These are phyloP conservation scores for Gambelia wislizenii DNA, from an alignment of 2,797 vertebrate genomes.

Conservation along the genomic window DNA sequence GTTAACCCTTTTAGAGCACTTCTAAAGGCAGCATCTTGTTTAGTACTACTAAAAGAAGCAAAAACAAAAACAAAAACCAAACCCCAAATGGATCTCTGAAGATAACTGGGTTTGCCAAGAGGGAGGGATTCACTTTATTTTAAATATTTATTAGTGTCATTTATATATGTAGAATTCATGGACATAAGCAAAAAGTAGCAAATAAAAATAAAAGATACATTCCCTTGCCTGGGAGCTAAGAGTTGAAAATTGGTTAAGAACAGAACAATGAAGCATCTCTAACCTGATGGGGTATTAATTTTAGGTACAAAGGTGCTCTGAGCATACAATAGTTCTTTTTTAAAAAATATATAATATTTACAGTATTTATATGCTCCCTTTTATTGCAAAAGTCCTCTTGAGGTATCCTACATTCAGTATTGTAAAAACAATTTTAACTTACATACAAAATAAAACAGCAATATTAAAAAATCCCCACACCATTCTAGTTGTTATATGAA, in stretches of 20 bases:
- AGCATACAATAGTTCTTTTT: not conserved
- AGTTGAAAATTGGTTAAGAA: not conserved
- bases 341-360: not conserved
- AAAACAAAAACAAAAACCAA: not conserved
- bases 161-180: not conserved
- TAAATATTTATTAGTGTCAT: not conserved
- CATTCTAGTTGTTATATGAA: too few species aligned
- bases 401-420: not conserved
- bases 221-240: not conserved
- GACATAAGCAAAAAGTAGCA: not conserved
- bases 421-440: not conserved
- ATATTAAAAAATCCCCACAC: not conserved
- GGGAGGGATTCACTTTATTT: not conserved
- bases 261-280: not conserved
- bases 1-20: conserved; percentile 58
- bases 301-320: not conserved
- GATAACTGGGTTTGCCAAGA: not conserved
- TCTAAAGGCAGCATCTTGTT: conserved; percentile 47
- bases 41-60: not conserved
- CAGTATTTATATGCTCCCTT: not conserved
- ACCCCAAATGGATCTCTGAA: not conserved
- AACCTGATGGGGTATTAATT: not conserved
- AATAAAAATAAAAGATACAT: not conserved
- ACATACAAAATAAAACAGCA: not conserved
- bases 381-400: not conserved